Conservation (phyloP, 2,888 invertebrate genomes). For the Lottia gigantea region DNA sequence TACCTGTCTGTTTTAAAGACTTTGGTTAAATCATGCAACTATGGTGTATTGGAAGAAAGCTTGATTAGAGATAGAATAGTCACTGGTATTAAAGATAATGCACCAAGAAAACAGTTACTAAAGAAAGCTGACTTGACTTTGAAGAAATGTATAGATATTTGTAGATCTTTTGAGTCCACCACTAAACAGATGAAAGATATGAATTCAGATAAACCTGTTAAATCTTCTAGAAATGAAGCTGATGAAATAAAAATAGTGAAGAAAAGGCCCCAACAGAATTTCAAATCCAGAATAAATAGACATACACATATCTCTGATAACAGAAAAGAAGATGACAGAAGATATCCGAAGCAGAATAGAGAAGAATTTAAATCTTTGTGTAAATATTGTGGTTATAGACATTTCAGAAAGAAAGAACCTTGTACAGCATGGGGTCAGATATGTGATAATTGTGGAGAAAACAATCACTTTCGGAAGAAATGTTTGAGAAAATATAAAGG, state of each 20-base stretch:
- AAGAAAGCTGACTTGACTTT: no score
- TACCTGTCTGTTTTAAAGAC: background rate
- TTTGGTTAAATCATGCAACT: background rate
- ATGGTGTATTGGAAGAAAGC: background rate
- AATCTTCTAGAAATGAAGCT: no score
- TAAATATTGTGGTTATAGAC: constrained; percentile 31
- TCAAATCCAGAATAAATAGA: no score
- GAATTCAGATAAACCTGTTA: background rate
- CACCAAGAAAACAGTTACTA: no score
- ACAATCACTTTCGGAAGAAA: constrained; percentile 30
- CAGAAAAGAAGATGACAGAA: no score
- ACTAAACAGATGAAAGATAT: constrained; percentile 14
- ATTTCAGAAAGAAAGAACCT: constrained; percentile 26
- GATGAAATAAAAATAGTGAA: constrained; percentile 7
- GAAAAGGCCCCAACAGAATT: no score
- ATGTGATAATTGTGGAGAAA: constrained; percentile 28
- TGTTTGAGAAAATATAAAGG: constrained; percentile 7
- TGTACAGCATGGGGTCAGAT: constrained; percentile 38
- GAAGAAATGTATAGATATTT: constrained; percentile 22
- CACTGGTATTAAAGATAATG: background rate
- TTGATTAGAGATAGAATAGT: constrained; percentile 2
- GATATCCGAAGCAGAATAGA: no score
- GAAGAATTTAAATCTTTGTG: constrained; percentile 12
- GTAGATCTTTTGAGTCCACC: constrained; percentile 15
- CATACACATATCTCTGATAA: no score